Percentiles rank a stretch among this genome's conserved stretches.
These are phyloP conservation scores for Cephus nigrinus DNA, from an alignment of 2,888 invertebrate genomes.

Conservation along the genomic window DNA sequence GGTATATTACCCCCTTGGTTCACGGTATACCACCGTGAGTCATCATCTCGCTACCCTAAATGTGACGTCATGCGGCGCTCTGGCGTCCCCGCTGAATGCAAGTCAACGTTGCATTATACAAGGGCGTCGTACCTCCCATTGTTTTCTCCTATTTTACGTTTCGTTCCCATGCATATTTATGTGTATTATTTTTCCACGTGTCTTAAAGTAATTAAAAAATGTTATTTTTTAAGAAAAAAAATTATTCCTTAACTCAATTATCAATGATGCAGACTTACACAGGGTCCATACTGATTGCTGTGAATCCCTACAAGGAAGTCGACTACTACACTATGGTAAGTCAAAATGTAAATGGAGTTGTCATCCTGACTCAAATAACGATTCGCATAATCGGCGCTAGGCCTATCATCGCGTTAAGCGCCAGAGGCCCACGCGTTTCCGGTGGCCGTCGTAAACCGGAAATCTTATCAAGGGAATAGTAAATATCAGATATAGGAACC, in stretches of 20 bases:
- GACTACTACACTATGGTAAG: slow-evolving; percentile 90
- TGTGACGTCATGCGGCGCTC: slow-evolving; percentile 43
- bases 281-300: slow-evolving; percentile 91
- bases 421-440: slow-evolving; percentile 37
- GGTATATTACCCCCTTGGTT: slow-evolving; percentile 35
- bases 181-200: neutral
- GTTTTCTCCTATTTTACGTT: slow-evolving; percentile 2
- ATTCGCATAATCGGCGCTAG: slow-evolving; percentile 18
- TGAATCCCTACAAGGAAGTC: slow-evolving; percentile 93
- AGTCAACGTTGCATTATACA: slow-evolving; percentile 34
- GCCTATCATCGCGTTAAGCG: slow-evolving; percentile 9
- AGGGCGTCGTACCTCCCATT: slow-evolving; percentile 9
- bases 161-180: neutral
- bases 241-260: slow-evolving; percentile 65
- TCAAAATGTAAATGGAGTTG: slow-evolving; percentile 38
- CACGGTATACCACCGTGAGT: slow-evolving; percentile 35
- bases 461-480: neutral
- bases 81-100: slow-evolving; percentile 29
- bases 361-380: neutral
- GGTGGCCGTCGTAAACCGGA: slow-evolving; percentile 27
- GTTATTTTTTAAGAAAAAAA: neutral
- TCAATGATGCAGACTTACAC: slow-evolving; percentile 82
- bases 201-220: neutral
- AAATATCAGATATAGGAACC: neutral
- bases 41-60: slow-evolving; percentile 37